Base-by-base conservation (phyloP, 2,888 invertebrate species). In the Agrochola circellaris region DNA sequence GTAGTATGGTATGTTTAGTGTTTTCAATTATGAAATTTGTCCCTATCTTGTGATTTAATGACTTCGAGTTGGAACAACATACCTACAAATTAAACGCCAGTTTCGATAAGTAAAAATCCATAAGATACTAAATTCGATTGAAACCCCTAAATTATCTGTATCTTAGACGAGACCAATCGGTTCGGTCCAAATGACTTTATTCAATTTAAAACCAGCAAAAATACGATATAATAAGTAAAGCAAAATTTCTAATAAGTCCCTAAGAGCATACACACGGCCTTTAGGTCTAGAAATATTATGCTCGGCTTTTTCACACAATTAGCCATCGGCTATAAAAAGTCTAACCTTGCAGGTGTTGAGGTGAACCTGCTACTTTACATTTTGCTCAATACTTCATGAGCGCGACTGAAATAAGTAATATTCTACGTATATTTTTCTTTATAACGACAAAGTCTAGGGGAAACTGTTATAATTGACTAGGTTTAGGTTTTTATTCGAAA, bases 281-380 rank as follows among this genome's bases (percentile, higher is more conserved):
- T 68, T 23, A 79, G 68, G 68, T 73, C 56, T 68, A 75, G 54
- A 85, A 77, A 78, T 69, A 77, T 80, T 62, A 73, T 64, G 30
- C 58, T 34, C 23, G 30, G 51, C 72, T 76, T 80, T 75, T 78
- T 58, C 65, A 70, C 64, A 70, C 75, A 71, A 60, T 71, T 75
- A 79, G 72, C 64, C 17, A 9, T 17, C 2, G 58, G 61, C 74
- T 61, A 77, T 78, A 76, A 78, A 79, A 70, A 76, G 17, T 45
- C 64, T 51, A 62, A 65, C 74, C 69, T 68, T 76, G 65, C 30
- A 51, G 26, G 48, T 51, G 58, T 51, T n/a, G 51, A 64, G 65
- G 75, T 73, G 60, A 79, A 79, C 26, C 61, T 34, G 68, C 61
- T 73, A 64, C 56, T 69, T 79, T 72, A 58, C 60, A 26, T 73